These are phyloP conservation scores for Peromyscus melanophrys DNA, from an alignment of 2,797 vertebrate genomes.

Conservation along the genomic window DNA sequence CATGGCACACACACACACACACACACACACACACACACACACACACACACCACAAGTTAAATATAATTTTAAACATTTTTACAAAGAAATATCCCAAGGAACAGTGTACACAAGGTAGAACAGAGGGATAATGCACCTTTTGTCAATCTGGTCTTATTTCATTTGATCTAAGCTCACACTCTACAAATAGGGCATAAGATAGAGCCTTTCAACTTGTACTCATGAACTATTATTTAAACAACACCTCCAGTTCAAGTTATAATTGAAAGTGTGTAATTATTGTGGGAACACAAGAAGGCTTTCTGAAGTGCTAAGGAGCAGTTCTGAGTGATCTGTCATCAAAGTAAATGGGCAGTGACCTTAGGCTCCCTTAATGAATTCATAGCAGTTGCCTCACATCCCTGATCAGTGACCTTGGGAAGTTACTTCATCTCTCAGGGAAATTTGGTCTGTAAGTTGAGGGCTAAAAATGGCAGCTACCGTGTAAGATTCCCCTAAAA, in stretches of 20 bases:
- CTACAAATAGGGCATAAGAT: neutral
- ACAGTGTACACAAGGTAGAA: neutral
- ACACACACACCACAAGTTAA: neutral
- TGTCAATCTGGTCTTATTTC: neutral
- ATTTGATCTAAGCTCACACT: neutral
- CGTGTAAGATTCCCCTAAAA: slow-evolving; percentile 18
- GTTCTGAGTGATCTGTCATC: neutral
- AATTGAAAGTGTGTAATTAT: slow-evolving; percentile 42
- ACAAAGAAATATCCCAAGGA: neutral
- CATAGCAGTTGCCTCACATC: neutral
- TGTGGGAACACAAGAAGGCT: neutral
- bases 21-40: too few species aligned
- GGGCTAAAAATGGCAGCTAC: neutral
- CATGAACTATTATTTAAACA: slow-evolving; percentile 51
- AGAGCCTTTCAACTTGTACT: neutral
- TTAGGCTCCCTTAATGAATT: neutral
- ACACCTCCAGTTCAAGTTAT: slow-evolving; percentile 38
- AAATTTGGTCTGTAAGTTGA: neutral
- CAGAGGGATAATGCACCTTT: neutral
- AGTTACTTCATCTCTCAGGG: slow-evolving; percentile 16
- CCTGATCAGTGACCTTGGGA: neutral
- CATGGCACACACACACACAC: neutral
- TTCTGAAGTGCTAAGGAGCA: slow-evolving; percentile 55
- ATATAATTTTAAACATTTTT: neutral
- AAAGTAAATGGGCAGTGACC: neutral